Evolutionary conservation across 2,888 invertebrate genomes (phyloP), one percentile per base, ranked within the genome.

Genomic region (Dilophus febrilis): DNA sequence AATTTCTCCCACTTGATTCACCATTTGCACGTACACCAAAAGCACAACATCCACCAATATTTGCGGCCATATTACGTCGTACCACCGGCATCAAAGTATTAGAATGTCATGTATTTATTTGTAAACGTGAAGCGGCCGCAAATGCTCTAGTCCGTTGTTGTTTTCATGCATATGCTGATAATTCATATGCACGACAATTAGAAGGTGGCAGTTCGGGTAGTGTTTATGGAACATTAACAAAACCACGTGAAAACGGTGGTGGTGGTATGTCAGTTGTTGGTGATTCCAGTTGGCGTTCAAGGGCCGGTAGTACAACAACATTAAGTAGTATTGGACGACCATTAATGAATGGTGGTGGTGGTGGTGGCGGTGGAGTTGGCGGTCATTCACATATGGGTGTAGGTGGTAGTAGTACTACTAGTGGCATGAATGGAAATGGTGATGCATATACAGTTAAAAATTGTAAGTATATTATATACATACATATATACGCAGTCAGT

Each of bases 81-180:
- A 95, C 94, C 35, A 84, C 86, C 37, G 97, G 97, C 40, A 94
- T 97, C 51, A 95, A 95, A 65, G 94, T 94, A 41, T 71, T 98
- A 46, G 98, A 98, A 66, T 97, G 97, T 67, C 97, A 98, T 66
- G 92, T 94, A 46, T 97, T 98, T 64, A 90, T 98, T 55, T 92
- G 94, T 65, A 88, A 92, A 51, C 77, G 91, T 42, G 90, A 92
- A 61, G 85, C 90, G 57, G 95, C 97, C 35, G 97, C 97, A 46
- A 91, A 97, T 64, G 95, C 97, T 50, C 72, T 98, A 55, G 95
- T 95, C 47, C 73, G 91, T 51, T 92, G 92, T 64, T 94, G 92
- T 65, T 95, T 95, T 65, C 94, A 94, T 66, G 91, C 94, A 37
- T 95, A 94, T 64, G 92, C 92, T 1, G 94, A 94, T 61, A 88